phyloP scores from a whole-genome alignment of 2,797 vertebrate genomes.

The Gadopsis bispinosus region DNA sequence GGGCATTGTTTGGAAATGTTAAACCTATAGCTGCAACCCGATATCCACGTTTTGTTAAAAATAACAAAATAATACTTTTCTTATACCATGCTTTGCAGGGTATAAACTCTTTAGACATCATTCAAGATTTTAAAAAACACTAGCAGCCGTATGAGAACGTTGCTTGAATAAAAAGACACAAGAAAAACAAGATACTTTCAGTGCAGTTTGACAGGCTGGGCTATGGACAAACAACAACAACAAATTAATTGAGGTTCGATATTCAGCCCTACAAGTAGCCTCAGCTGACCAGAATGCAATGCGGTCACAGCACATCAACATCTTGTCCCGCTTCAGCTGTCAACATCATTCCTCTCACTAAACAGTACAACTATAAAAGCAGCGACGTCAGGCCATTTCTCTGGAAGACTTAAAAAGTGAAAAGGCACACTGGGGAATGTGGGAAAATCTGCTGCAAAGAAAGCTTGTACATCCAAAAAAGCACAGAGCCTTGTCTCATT shows the following conservation, averaged over 20 bases:
- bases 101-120: not conserved
- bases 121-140: not conserved
- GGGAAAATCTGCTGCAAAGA: not conserved
- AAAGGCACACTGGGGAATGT: constrained; percentile 8
- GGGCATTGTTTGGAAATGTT: not conserved
- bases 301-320: not conserved
- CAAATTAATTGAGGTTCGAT: not conserved
- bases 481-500: not conserved
- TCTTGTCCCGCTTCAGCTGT: not conserved
- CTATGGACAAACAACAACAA: not conserved
- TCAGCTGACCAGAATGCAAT: not conserved
- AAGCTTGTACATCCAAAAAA: not conserved
- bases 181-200: too few relatives aligned
- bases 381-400: constrained; percentile 14
- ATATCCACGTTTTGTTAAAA: not conserved
- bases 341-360: not conserved
- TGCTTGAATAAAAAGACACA: not conserved
- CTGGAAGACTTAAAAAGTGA: not conserved
- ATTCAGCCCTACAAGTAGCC: not conserved
- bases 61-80: not conserved
- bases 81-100: too few relatives aligned
- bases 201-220: not conserved
- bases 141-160: not conserved
- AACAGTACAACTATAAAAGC: not conserved
- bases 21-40: not conserved